These are phyloP conservation scores for Acipenser transmontanus DNA, from an alignment of 2,797 vertebrate genomes.

Conservation along the genomic window DNA sequence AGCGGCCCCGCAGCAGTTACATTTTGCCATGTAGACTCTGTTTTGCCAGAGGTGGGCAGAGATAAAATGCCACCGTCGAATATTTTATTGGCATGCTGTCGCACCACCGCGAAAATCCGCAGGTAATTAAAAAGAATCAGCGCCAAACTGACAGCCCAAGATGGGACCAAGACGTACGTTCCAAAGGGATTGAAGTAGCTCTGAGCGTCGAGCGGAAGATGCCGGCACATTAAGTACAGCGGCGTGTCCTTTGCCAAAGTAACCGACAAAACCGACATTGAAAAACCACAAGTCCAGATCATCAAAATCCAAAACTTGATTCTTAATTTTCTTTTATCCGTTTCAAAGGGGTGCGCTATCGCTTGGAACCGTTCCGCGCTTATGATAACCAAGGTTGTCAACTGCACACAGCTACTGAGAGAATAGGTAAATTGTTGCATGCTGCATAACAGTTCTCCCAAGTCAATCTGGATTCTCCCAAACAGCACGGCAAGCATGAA, in stretches of 20 bases:
- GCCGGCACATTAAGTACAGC: conserved; percentile 38
- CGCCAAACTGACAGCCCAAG: conserved; percentile 40
- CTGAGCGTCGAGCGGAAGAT: background rate
- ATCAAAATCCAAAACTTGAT: conserved; percentile 41
- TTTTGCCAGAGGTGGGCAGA: conserved; percentile 25
- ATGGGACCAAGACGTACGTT: conserved; percentile 43
- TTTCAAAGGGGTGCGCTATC: conserved; percentile 44
- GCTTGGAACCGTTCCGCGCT: conserved; percentile 50
- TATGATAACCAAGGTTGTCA: conserved; percentile 50
- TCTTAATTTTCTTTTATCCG: conserved; percentile 28
- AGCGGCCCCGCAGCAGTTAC: background rate
- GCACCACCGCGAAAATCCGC: conserved; percentile 46
- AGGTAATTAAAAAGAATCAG: conserved; percentile 47
- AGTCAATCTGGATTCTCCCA: background rate
- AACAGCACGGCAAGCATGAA: conserved; percentile 37
- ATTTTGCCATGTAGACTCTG: conserved; percentile 22
- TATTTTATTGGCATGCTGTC: conserved; percentile 42
- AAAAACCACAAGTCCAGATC: conserved; percentile 39
- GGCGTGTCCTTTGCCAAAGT: conserved; percentile 28
- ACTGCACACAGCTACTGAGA: conserved; percentile 51
- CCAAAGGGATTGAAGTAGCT: conserved; percentile 36
- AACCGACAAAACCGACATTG: conserved; percentile 34
- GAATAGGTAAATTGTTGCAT: conserved; percentile 50
- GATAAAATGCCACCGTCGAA: conserved; percentile 39
- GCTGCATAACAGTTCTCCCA: conserved; percentile 28